Base-by-base conservation (phyloP, 2,888 invertebrate genomes). In the Nesidiocoris tenuis region DNA sequence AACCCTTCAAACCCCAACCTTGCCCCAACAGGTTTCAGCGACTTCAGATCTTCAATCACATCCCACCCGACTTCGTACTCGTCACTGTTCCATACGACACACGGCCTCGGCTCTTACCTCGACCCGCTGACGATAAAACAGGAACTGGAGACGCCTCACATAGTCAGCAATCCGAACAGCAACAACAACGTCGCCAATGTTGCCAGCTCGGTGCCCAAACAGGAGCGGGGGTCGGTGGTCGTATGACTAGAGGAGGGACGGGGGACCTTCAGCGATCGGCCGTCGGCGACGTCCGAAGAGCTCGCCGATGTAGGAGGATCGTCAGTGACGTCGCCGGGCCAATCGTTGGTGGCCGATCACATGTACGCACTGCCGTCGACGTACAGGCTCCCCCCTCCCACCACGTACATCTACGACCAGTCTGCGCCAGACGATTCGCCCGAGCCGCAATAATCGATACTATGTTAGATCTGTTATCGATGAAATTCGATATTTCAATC, bases 81-180 rank as follows among this genome's bases (percentile, higher is more conserved):
- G n/a, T 79, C 78, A 39, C 75, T 80, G 39, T 39, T 39, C 18
- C 80, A 80, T 23, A 18, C 74, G 7, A 57, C 71, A 21, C 76
- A 78, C 61, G 70, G 77, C n/a, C 67, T 79, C n/a, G 66, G 61
- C 18, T 67, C 77, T 7, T 80, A 77, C 68, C 76, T 80, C 57
- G 79, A 79, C 63, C 39, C 78, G 25, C 66, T 72, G 17, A 9
- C 76, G 55, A 54, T 75, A 17, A 79, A 79, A 72, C 76, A 72
- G 39, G 79, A 79, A 24, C 17, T 71, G 17, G 78, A 78, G 18
- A 77, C 78, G 7, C 79, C 79, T 12, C 79, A 79, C 71, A 79
- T 79, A n/a, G 79, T 79, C 22, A 76, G 77, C 61, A 70, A 71
- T 3, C 71, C 77, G 22, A 59, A 72, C 54, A 76, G 64, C 75